phyloP scores from a whole-genome alignment of 2,888 invertebrate species.

The Exocentrus adspersus region DNA sequence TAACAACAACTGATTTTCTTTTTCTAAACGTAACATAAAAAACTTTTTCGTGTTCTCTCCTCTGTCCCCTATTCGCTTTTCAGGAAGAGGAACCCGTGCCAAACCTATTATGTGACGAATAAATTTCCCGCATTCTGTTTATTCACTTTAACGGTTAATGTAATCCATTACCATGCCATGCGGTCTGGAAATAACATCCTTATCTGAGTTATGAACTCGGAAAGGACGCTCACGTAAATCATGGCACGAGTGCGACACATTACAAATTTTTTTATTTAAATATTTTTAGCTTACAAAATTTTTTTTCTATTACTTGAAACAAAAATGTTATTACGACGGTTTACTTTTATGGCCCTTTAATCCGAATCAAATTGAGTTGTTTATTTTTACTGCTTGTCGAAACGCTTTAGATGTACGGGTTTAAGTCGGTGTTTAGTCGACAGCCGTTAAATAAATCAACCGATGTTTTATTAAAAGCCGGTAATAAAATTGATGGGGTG shows the following conservation, averaged over 20 bases:
- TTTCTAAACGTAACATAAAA: too few species aligned
- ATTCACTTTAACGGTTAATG: background rate
- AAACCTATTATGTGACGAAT: background rate
- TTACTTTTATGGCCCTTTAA: background rate
- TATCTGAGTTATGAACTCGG: background rate
- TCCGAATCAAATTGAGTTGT: background rate
- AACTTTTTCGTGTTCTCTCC: too few species aligned
- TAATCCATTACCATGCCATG: background rate
- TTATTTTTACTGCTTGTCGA: background rate
- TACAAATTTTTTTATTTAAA: too few species aligned
- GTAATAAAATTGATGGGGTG: background rate
- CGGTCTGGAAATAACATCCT: background rate
- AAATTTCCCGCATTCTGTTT: background rate
- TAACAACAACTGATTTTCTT: too few species aligned
- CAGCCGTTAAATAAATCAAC: background rate
- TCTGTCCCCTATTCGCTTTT: too few species aligned
- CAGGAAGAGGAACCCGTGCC: background rate
- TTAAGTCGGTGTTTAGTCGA: background rate
- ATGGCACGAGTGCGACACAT: background rate
- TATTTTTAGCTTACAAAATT: too few species aligned
- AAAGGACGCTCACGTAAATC: background rate
- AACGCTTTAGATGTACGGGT: background rate
- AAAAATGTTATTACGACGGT: too few species aligned
- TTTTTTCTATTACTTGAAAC: too few species aligned
- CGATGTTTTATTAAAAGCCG: background rate